A percentile compares a stretch with the other conserved stretches of the same genome.
These are phyloP conservation scores for Prosopocoilus inquinatus DNA, from an alignment of 2,888 invertebrate genomes.

Conservation along the genomic window DNA sequence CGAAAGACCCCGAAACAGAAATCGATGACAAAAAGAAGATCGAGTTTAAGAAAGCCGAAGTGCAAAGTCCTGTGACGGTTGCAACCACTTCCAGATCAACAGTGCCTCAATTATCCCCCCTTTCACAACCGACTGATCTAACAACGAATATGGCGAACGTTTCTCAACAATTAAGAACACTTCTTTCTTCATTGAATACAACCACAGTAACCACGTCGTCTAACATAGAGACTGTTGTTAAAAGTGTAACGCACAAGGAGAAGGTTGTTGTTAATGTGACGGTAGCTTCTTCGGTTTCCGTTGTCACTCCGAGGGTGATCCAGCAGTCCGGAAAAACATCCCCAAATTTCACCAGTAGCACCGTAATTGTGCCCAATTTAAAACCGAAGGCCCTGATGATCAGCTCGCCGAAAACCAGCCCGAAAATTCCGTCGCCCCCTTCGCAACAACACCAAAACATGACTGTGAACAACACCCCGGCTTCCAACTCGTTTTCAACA, in stretches of 20 bases:
- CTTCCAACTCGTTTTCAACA: constrained; percentile 5
- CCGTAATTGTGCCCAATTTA: constrained; percentile 41
- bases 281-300: background rate
- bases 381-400: constrained; percentile 35
- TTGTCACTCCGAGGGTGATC: constrained; percentile 38
- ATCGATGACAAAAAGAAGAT: background rate
- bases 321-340: constrained; percentile 34
- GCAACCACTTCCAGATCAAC: constrained; percentile 49
- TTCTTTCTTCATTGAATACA: constrained; percentile 65
- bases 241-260: constrained; percentile 39
- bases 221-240: constrained; percentile 52
- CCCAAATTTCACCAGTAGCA: constrained; percentile 31
- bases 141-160: constrained; percentile 71
- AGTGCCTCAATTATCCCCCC: constrained; percentile 67
- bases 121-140: constrained; percentile 70
- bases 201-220: constrained; percentile 55
- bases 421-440: constrained; percentile 18
- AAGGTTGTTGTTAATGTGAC: constrained; percentile 23
- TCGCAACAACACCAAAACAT: constrained; percentile 2
- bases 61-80: constrained; percentile 33
- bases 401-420: constrained; percentile 24
- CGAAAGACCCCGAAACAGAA: background rate
- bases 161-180: constrained; percentile 65
- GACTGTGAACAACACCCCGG: background rate
- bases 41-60: constrained; percentile 18